Evolutionary conservation across 2,888 invertebrate genomes (phyloP), one percentile per base, ranked within the genome.

Genomic region (Agrochola lota): DNA sequence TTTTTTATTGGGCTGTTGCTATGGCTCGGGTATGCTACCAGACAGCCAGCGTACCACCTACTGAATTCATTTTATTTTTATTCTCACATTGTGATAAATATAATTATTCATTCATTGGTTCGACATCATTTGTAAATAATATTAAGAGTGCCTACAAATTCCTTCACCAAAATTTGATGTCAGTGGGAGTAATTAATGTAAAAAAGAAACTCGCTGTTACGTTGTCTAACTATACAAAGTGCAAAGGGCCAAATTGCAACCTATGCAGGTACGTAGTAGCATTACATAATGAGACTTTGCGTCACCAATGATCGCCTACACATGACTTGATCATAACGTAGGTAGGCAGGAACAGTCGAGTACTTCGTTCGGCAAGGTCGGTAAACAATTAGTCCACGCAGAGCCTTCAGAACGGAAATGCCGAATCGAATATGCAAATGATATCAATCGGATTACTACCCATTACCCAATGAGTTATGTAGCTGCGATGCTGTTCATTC

Each of bases 341-440:
- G 17, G 30, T 49, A 82, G 77, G 35, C 77, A 77, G 90, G 89
- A 91, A 91, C 90, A 88, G 84, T 87, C 84, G 86, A 84, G 88
- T 90, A 90, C 90, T 91, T 89, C 90, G 89, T 89, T 89, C 88
- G 87, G 91, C 94, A 96, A 96, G 95, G 96, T 94, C 94, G 93
- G 88, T 90, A 92, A 92, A 94, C 92, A 93, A 94, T 93, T 93
- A 93, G 92, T 91, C 89, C 88, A 90, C 85, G 88, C 87, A 90
- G 89, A 91, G 90, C 87, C 90, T 90, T 91, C 88, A 80, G 90
- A 94, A 92, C 96, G 96, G 96, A 96, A 96, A 96, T 93, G 93
- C 93, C 94, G 94, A 94, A 94, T 93, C 92, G 91, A 94, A 94
- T 94, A 96, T 95, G 95, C 94, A 94, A 95, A 96, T 95, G 84